Evolutionary conservation across 2,797 vertebrate genomes (phyloP), one percentile per base, ranked within the genome.

Genomic region (Cottoperca gobio): DNA sequence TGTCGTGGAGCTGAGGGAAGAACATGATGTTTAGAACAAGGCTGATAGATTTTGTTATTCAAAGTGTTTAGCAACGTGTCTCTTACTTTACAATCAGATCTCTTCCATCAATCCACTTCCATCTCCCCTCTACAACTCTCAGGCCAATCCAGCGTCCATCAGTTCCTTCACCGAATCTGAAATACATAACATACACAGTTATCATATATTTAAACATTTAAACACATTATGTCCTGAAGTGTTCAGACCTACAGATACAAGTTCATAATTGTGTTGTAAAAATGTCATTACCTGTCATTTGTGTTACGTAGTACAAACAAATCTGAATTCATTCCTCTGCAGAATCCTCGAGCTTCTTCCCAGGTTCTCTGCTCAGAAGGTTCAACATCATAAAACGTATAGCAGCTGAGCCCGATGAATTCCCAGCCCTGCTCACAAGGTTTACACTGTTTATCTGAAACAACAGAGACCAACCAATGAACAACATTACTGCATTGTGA

Each of bases 141-240:
- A 92, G 82, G 7, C 90, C 90, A 5, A 90, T 87, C 91, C 91
- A n/a, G n/a, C n/a, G n/a, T n/a, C n/a, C n/a, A n/a, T n/a, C n/a
- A n/a, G n/a, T n/a, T n/a, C n/a, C n/a, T n/a, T n/a, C n/a, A n/a
- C n/a, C n/a, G n/a, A n/a, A n/a, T n/a, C n/a, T n/a, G n/a, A n/a
- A n/a, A n/a, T n/a, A n/a, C n/a, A n/a, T n/a, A n/a, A 58, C 2
- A 68, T 14, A 54, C 16, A 60, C 45, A 46, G 16, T 5, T 8
- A 12, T 55, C 16, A 59, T 17, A 69, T 49, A 58, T 33, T 70
- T 50, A 17, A 31, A 55, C 2, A 12, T 2, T 3, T 10, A n/a
- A 19, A 59, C 0, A 0, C 28, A 31, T 45, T 19, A 0, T 23
- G 0, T 23, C 14, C n/a, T 31, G 33, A 8, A 8, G 31, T 8